Percentiles rank a stretch among this genome's conserved stretches.
These are phyloP conservation scores for Elmis aenea DNA, from an alignment of 2,888 invertebrate genomes.

Conservation along the genomic window DNA sequence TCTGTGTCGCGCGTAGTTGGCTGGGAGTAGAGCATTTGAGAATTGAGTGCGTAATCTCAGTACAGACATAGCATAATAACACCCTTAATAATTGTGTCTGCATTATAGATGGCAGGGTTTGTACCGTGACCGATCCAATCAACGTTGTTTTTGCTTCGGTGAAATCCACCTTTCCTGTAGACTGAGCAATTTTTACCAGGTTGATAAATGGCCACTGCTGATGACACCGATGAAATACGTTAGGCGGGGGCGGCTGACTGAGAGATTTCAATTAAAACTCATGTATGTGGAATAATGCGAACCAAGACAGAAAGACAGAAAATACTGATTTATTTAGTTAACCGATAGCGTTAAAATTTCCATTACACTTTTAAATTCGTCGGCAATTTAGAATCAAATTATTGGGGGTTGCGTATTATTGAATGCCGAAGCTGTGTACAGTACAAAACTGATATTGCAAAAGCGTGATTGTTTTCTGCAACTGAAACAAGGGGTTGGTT, in stretches of 20 bases:
- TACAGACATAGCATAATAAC: no score
- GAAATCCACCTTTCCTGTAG: slow-evolving; percentile 47
- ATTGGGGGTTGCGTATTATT: no score
- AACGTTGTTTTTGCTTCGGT: slow-evolving; percentile 41
- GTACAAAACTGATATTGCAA: slow-evolving; percentile 16
- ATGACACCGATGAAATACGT: slow-evolving; percentile 49
- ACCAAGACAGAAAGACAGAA: slow-evolving; percentile 17
- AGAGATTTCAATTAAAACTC: slow-evolving; percentile 50
- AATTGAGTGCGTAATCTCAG: no score
- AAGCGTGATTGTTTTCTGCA: slow-evolving; percentile 28
- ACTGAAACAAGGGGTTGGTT: slow-evolving; percentile 24
- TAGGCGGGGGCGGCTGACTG: slow-evolving; percentile 35
- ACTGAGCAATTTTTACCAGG: slow-evolving; percentile 47
- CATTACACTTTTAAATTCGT: no score
- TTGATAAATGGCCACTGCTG: slow-evolving; percentile 48
- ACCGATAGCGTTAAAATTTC: no score
- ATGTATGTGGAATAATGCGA: slow-evolving; percentile 50
- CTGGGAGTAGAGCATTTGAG: no score
- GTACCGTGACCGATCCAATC: slow-evolving; percentile 31
- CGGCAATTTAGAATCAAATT: no score
- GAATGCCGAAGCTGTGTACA: no score
- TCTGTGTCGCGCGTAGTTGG: no score
- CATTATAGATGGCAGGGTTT: no score
- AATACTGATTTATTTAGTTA: no score
- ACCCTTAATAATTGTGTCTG: no score